Conservation (phyloP, 2,888 invertebrate species). For the Hipparchia semele region DNA sequence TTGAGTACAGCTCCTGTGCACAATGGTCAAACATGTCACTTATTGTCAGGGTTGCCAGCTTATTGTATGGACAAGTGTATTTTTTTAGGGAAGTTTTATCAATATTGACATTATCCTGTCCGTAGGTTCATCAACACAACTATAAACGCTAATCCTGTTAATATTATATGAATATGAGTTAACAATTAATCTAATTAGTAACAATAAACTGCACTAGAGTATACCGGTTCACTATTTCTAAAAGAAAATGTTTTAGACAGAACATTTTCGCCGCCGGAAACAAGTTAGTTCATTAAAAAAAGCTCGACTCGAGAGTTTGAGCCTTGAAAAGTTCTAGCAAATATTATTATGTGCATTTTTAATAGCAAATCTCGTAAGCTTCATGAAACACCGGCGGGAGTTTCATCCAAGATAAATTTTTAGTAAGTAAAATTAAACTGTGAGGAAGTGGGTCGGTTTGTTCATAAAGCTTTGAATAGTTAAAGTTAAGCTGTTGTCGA, state of each 20-base stretch:
- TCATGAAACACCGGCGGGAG: conserved; percentile 1
- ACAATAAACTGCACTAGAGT: background rate
- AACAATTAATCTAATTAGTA: no score
- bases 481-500: background rate
- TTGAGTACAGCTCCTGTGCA: conserved; percentile 45
- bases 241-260: conserved; percentile 3
- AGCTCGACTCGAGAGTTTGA: background rate
- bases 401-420: background rate
- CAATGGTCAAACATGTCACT: background rate
- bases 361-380: conserved; percentile 8
- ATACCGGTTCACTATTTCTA: background rate
- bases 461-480: background rate
- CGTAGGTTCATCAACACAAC: background rate
- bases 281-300: conserved; percentile 19
- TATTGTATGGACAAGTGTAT: no score
- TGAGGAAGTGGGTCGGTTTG: background rate
- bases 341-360: conserved; percentile 19
- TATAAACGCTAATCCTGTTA: no score
- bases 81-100: no score
- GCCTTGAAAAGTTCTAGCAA: conserved; percentile 15
- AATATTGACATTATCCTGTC: no score
- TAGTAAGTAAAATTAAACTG: background rate
- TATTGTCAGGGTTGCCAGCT: background rate
- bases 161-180: no score
- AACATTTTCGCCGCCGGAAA: conserved; percentile 11